These are phyloP conservation scores for Meiosimyza decipiens DNA, from an alignment of 2,888 invertebrate species.

Conservation along the genomic window DNA sequence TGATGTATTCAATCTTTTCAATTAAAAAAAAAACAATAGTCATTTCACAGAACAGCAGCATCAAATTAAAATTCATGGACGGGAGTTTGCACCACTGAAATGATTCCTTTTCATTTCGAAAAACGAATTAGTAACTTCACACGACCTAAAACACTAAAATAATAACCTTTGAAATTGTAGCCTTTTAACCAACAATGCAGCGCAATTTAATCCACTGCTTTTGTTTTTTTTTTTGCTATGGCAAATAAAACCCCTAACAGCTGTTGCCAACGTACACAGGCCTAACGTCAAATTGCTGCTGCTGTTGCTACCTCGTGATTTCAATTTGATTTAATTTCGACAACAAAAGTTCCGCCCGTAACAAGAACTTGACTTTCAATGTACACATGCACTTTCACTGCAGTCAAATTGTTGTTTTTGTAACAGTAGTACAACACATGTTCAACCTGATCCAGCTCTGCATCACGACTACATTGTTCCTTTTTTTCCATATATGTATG, in stretches of 20 bases:
- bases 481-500: not conserved
- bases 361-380: constrained; percentile 28
- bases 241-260: constrained; percentile 16
- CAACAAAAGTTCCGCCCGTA: constrained; percentile 16
- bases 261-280: constrained; percentile 3
- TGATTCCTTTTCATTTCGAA: no score
- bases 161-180: no score
- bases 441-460: not conserved
- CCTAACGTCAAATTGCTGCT: not conserved
- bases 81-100: no score
- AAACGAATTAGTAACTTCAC: no score
- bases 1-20: no score
- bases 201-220: not conserved
- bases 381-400: constrained; percentile 21
- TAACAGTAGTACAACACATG: not conserved
- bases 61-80: no score
- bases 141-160: no score
- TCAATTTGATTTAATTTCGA: constrained; percentile 27
- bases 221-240: constrained; percentile 8
- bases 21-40: no score
- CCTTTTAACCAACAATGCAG: not conserved
- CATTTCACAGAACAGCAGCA: no score
- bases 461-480: not conserved
- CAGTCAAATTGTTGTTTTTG: constrained; percentile 17
- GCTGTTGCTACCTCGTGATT: constrained; percentile 10